These are phyloP conservation scores for Myotis brandtii DNA, from an alignment of 2,113 vertebrate genomes.

Conservation along the genomic window DNA sequence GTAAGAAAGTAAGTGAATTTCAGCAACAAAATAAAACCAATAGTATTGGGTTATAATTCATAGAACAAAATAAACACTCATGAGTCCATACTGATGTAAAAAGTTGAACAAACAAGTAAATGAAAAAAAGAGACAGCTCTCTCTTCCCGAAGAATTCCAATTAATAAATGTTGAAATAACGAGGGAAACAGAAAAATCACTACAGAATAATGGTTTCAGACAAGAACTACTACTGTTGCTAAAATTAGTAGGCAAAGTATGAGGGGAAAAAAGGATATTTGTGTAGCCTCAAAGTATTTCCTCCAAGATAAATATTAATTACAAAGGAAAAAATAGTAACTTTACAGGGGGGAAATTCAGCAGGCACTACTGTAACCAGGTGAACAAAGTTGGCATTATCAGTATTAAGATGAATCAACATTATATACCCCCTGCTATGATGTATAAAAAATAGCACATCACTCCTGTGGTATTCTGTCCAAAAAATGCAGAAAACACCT, in stretches of 20 bases:
- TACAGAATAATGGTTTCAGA: neutral
- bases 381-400: neutral
- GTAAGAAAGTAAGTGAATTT: neutral
- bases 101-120: neutral
- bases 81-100: neutral
- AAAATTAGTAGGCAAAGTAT: neutral
- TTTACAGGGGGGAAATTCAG: neutral
- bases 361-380: neutral
- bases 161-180: neutral
- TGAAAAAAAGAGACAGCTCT: neutral
- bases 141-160: constrained; percentile 9
- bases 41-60: neutral
- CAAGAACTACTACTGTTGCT: neutral
- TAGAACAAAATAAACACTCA: neutral
- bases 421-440: neutral
- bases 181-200: neutral
- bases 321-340: neutral
- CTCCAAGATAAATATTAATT: neutral
- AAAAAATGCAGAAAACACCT: neutral
- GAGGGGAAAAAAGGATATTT: neutral
- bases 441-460: neutral
- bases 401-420: neutral
- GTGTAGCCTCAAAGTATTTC: neutral
- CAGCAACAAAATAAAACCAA: constrained; percentile 10
- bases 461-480: neutral